Percentiles rank a stretch among this genome's conserved stretches.
phyloP scores from a whole-genome alignment of 2,797 vertebrate species.

The Hylomyscus alleni region DNA sequence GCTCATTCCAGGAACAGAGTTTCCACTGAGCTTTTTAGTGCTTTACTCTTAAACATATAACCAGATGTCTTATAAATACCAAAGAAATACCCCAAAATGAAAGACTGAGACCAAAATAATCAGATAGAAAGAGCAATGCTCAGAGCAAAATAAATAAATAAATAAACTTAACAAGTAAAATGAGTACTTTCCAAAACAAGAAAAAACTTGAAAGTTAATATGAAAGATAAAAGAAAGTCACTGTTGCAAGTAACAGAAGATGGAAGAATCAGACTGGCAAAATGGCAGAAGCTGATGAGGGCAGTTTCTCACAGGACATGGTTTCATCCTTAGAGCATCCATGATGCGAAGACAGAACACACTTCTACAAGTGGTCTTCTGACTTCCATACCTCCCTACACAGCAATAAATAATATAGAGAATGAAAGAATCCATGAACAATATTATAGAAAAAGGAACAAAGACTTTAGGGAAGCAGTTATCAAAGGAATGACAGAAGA shows the following conservation, averaged over 20 bases:
- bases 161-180: constrained; percentile 51
- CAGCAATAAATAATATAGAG: neutral
- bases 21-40: constrained; percentile 2
- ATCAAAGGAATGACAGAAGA: constrained; percentile 53
- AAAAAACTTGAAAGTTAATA: constrained; percentile 30
- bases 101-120: neutral
- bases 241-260: neutral
- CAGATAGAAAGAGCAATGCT: neutral
- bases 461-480: neutral
- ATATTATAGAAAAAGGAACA: constrained; percentile 32
- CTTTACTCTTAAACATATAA: constrained; percentile 44
- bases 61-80: constrained; percentile 32
- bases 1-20: neutral
- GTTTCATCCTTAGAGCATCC: neutral
- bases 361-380: neutral
- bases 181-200: neutral
- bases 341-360: neutral
- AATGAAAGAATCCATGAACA: constrained; percentile 37
- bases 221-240: neutral
- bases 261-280: neutral
- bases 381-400: neutral
- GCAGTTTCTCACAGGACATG: neutral
- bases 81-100: constrained; percentile 31
- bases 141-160: neutral
- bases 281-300: neutral